Base-by-base conservation (phyloP, 2,113 vertebrate species). In the Planiliza haematocheilus region DNA sequence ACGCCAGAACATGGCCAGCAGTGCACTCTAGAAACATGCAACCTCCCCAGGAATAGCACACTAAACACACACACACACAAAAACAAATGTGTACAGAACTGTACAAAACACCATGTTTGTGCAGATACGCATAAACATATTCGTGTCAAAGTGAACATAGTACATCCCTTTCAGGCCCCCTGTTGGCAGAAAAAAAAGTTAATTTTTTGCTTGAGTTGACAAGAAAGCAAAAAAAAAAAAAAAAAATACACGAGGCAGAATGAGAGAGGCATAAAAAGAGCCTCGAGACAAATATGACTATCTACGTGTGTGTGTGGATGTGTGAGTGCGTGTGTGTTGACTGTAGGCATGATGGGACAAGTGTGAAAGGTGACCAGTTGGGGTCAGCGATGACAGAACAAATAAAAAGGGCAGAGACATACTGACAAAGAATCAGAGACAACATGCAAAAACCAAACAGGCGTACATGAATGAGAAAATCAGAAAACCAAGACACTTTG, bases 201-300 rank as follows among this genome's bases (percentile, higher is more conserved):
- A 49, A 80, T 78, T 73, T 30, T 88, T 67, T 84, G 82, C 74
- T 56, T 3, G 42, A 83, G 57, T 57, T 77, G 74, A 62, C 52
- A 68, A 74, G 37, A 85, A n/a, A n/a, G n/a, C n/a, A n/a, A n/a
- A n/a, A n/a, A n/a, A n/a, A n/a, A 61, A 74, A 18, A 55, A 21
- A 41, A 65, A 61, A 55, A 61, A 56, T 1, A 69, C 20, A 51
- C 1, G 55, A 39, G 6, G 55, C 14, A 77, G 69, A 80, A 65
- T 50, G 14, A 71, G 20, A 77, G 67, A 73, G 64, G 43, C 21
- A 52, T 56, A 75, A 65, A 62, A 58, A 51, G 2, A 42, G 58
- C 76, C 73, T 85, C 48, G 20, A 45, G 70, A 53, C 49, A 58
- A 52, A 74, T 60, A 67, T 56, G 16, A 60, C n/a, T 7, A 7